Evolutionary conservation across 2,888 invertebrate genomes (phyloP), one percentile per base, ranked within the genome.

Genomic region (Drosophila histrio): DNA sequence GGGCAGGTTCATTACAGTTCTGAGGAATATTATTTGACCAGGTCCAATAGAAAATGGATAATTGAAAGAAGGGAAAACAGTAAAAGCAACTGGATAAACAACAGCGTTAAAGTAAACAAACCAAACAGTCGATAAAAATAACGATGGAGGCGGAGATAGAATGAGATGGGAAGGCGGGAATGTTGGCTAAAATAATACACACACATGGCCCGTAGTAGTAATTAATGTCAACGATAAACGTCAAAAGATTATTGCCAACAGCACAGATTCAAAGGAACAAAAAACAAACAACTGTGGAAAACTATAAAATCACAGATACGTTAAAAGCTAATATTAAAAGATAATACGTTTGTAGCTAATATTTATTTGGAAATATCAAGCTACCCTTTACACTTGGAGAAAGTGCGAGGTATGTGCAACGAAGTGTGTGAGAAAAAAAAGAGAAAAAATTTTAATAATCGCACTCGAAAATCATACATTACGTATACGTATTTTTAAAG

Each of bases 191-290:
- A 57, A 61, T 52, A 66, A 57, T 26, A 53, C 28, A 58, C 28
- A 58, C 49, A 62, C 30, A 32, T 46, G 30, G 22, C 26, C 11
- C 43, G 19, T 19, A 49, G 19, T 19, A 49, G 81, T 72, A 67
- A 86, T 82, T 82, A 79, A 72, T 60, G 71, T 71, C 77, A 73
- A 62, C 63, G 43, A 58, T 69, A 63, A 71, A 71, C 62, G 60
- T 68, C 49, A 56, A 54, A 57, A 53, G 41, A 60, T 50, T 59
- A 56, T 41, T 36, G 22, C 3, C 19, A 46, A 30, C 17, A 30
- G 2, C 11, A 11, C n/a, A 13, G 11, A n/a, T 8, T 15, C 6
- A 11, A 50, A 13, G 17, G 22, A 43, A 11, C 38, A 15, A 15
- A 1, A 57, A n/a, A n/a, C n/a, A n/a, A n/a, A n/a, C n/a, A n/a